Conservation (phyloP, 2,113 vertebrate genomes). For the Tragulus kanchil region DNA sequence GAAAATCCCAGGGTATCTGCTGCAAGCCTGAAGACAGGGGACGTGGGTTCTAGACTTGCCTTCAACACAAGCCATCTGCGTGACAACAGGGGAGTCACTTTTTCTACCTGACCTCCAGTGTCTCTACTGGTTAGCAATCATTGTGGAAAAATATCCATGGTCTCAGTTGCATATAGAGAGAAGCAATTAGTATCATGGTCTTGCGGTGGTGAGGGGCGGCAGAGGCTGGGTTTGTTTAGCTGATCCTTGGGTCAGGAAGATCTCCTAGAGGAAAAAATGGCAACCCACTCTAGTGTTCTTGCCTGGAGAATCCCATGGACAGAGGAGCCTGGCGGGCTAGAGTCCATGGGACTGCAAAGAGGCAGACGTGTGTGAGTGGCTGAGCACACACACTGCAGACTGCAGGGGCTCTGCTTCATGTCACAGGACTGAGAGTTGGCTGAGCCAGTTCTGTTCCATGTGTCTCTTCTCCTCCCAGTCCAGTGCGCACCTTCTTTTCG, state of each 20-base stretch:
- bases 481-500: not conserved
- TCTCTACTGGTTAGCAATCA: not conserved
- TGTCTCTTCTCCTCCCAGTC: not conserved
- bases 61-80: not conserved
- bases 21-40: not conserved
- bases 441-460: not conserved
- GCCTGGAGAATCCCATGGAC: not conserved
- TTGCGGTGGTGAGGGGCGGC: not conserved
- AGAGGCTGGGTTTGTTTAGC: not conserved
- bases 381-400: not conserved
- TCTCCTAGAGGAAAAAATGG: not conserved
- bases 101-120: not conserved
- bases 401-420: not conserved
- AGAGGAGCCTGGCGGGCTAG: not conserved
- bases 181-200: not conserved
- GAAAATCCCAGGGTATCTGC: constrained; percentile 58
- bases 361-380: not conserved
- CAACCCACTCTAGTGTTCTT: not conserved
- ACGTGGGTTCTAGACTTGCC: constrained; percentile 44
- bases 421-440: not conserved
- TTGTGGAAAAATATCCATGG: not conserved
- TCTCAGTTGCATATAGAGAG: not conserved
- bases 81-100: not conserved
- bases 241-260: not conserved
- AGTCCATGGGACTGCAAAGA: not conserved